Base-by-base conservation (phyloP, 2,797 vertebrate species). In the Morus bassanus region DNA sequence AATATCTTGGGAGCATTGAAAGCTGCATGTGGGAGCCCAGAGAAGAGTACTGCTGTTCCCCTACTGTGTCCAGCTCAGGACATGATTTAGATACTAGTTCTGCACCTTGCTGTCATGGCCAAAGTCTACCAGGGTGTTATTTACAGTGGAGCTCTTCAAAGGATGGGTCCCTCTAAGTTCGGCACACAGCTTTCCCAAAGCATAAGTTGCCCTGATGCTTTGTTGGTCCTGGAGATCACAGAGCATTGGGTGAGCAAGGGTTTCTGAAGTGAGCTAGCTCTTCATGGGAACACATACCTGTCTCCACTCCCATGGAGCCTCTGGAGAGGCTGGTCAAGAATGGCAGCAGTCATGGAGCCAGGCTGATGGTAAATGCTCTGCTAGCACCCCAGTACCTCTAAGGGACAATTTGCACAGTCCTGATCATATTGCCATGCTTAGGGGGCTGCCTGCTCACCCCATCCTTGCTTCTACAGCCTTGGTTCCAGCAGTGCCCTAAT, bases 361-460 rank as follows among this genome's bases (percentile, higher is more conserved):
- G 68, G 23, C 35, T n/a, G 64, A 30, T 54, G 21, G 10, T 6
- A 31, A 37, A 22, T 21, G 13, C 5, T 65, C 35, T 68, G 5
- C 54, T 53, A 60, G 6, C 11, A 33, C 7, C 5, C 50, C 45
- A 43, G 10, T 33, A 48, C 23, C 12, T 54, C 39, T 41, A 23
- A 17, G 24, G 4, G 33, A 27, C 23, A 59, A 27, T 65, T 30
- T 79, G 6, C 10, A 14, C 3, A 7, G 5, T 25, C 10, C 28
- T 35, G 6, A 41, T 41, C 5, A 0, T 23, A 31, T 23, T 63
- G 41, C 25, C 4, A 2, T 30, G 8, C 19, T n/a, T 7, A 11
- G 21, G 15, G 10, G 3, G 3, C n/a, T 82, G 37, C 14, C 74
- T 77, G 7, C 6, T 67, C 13, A 57, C 11, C 9, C 5, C 21